Conservation (phyloP, 2,888 invertebrate species). For the Lasioglossum pauxillum region DNA sequence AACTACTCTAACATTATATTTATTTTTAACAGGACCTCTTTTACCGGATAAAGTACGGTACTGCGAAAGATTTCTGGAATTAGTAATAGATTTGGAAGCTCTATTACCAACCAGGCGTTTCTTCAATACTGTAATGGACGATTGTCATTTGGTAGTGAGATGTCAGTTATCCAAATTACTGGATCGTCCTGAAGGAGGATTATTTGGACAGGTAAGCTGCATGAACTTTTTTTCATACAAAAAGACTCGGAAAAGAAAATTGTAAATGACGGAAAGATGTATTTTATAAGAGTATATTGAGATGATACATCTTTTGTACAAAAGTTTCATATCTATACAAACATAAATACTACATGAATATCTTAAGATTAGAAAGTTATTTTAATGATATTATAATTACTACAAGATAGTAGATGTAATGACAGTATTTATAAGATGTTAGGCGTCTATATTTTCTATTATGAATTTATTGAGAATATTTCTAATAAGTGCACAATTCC, state of each 20-base stretch:
- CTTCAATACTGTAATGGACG: slow-evolving; percentile 98
- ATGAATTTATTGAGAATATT: slow-evolving; percentile 32
- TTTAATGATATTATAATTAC: slow-evolving; percentile 28
- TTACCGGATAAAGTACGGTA: slow-evolving; percentile 88
- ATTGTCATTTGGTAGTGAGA: slow-evolving; percentile 96
- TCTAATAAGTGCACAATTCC: slow-evolving; percentile 45
- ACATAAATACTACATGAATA: slow-evolving; percentile 68
- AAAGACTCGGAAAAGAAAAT: slow-evolving; percentile 6
- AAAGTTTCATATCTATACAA: slow-evolving; percentile 56
- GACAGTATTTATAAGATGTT: slow-evolving; percentile 30
- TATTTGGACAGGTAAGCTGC: slow-evolving; percentile 94
- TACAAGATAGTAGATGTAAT: slow-evolving; percentile 19
- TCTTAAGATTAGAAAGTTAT: slow-evolving; percentile 53
- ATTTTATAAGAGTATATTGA: slow-evolving; percentile 41
- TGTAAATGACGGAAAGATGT: slow-evolving; percentile 36
- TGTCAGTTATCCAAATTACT: slow-evolving; percentile 93
- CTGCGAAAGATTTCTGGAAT: slow-evolving; percentile 97
- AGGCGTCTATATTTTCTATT: slow-evolving; percentile 8
- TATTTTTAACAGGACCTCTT: slow-evolving; percentile 76
- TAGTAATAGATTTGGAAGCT: slow-evolving; percentile 98
- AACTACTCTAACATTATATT: not conserved
- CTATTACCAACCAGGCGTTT: slow-evolving; percentile 97
- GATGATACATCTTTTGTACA: slow-evolving; percentile 58
- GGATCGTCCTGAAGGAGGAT: slow-evolving; percentile 92
- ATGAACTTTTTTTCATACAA: slow-evolving; percentile 28